Percentiles rank a stretch among this genome's conserved stretches.
phyloP scores from a whole-genome alignment of 2,888 invertebrate species.

The Caenorhabditis wallacei region DNA sequence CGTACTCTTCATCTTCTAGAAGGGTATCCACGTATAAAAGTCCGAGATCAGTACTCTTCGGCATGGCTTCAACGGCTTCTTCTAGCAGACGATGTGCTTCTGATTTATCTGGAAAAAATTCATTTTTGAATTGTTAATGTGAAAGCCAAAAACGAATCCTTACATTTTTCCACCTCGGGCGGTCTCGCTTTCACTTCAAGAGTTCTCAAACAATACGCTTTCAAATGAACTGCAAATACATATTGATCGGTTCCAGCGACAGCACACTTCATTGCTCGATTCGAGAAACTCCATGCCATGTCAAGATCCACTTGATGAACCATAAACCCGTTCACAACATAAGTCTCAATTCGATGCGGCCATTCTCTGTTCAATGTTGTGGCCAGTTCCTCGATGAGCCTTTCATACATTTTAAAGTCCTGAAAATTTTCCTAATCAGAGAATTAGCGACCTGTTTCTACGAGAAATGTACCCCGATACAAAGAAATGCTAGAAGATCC shows the following conservation, averaged over 20 bases:
- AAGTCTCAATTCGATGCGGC: constrained; percentile 53
- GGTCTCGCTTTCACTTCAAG: constrained; percentile 17
- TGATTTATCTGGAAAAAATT: constrained; percentile 33
- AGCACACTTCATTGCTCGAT: constrained; percentile 15
- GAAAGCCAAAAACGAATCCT: too few relatives aligned
- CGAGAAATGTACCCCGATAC: constrained; percentile 15
- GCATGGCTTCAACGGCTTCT: constrained; percentile 24
- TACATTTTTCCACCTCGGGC: not conserved
- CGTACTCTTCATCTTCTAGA: constrained; percentile 43
- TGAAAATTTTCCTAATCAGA: constrained; percentile 29
- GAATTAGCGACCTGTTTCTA: not conserved
- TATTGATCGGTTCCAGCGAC: constrained; percentile 25
- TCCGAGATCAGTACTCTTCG: constrained; percentile 25
- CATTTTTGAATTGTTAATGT: too few relatives aligned
- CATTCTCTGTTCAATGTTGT: constrained; percentile 18
- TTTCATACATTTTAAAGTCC: constrained; percentile 7
- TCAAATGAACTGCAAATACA: constrained; percentile 26
- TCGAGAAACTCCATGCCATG: constrained; percentile 8
- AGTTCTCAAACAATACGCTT: constrained; percentile 18
- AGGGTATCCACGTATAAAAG: constrained; percentile 45
- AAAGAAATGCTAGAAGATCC: constrained; percentile 55
- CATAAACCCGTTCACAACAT: constrained; percentile 38
- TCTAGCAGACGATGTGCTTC: not conserved
- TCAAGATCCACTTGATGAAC: constrained; percentile 25
- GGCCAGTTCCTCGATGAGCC: not conserved